Evolutionary conservation across 2,797 vertebrate species (phyloP).

Genomic region (Lerista edwardsae): DNA sequence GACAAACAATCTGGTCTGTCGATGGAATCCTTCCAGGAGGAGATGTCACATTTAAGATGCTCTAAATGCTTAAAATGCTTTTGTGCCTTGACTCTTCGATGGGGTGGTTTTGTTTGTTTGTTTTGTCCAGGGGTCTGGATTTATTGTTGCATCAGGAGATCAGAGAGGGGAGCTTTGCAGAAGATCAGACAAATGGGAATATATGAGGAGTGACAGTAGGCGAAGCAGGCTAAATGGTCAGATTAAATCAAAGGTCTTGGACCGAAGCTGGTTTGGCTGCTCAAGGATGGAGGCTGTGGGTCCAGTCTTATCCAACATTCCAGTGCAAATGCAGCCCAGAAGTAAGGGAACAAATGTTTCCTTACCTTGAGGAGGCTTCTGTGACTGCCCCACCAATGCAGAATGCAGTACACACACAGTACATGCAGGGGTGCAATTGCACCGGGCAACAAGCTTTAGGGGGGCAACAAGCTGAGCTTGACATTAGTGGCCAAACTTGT

Average conservation of each 20-base stretch:
- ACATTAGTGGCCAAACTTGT: too few relatives aligned
- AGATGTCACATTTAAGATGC: conserved; percentile 66
- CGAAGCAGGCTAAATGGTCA: conserved; percentile 68
- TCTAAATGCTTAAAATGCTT: conserved; percentile 74
- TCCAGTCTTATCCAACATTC: too few relatives aligned
- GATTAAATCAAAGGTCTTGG: conserved; percentile 59
- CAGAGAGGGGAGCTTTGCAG: conserved; percentile 73
- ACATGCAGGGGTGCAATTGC: too few relatives aligned
- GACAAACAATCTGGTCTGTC: conserved; percentile 44
- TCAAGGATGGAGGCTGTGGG: background rate
- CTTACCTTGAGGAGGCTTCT: too few relatives aligned
- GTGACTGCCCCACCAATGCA: too few relatives aligned
- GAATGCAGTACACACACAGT: too few relatives aligned
- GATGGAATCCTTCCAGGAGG: conserved; percentile 50
- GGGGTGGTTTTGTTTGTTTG: too few relatives aligned
- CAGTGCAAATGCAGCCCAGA: too few relatives aligned
- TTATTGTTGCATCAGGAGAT: conserved; percentile 81
- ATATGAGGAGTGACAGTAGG: conserved; percentile 72
- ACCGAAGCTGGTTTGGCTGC: background rate
- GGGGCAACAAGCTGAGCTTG: too few relatives aligned
- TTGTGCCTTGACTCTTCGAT: conserved; percentile 57
- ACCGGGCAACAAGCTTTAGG: too few relatives aligned
- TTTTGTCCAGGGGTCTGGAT: conserved; percentile 74
- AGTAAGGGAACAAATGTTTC: too few relatives aligned
- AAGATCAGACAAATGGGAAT: conserved; percentile 79